Evolutionary conservation across 2,888 invertebrate genomes (phyloP), one percentile per base, ranked within the genome.

Genomic region (Clitarchus hookeri): DNA sequence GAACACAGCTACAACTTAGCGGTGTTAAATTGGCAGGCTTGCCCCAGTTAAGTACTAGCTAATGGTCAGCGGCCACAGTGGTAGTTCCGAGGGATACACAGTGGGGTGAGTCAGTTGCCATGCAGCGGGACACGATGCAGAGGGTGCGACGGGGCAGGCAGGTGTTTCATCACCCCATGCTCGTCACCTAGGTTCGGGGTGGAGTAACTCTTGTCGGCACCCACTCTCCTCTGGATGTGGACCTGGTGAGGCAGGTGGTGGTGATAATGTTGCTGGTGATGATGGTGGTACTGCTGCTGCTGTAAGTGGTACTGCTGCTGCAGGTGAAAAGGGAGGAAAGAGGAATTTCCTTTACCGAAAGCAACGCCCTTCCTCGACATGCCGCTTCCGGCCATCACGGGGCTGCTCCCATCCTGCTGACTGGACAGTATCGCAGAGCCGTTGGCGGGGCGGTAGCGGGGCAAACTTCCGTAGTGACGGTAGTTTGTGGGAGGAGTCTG

Each of bases 391-490:
- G 86, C 25, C 44, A 80, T 79, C 44, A 25, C 48, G 23, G 83
- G 77, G 78, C 80, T 84, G 83, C 83, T 80, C 84, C 84, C 80
- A 78, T 86, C 84, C 80, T 86, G 19, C 44, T 65, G 86, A 11
- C 85, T 65, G 79, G 44, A 25, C 26, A 36, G 77, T 26, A 86
- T 54, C 27, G 86, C 82, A 4, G 84, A 84, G 27, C 87, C 87
- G 36, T 80, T 84, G 23, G 83, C 82, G 26, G 84, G 77, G 25
- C 87, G 85, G 80, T 88, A 87, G 11, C 97, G 94, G 82, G 97
- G 97, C 89, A 97, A 92, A 89, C 97, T 97, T 89, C 96, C 96
- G 90, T 96, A 97, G 90, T 96, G 96, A 48, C 96, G 94, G 92
- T 95, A 94, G 90, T 94, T 95, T 80, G 95, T 93, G 65, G 96